phyloP scores from a whole-genome alignment of 2,113 vertebrate genomes.

The Thryonomys swinderianus region DNA sequence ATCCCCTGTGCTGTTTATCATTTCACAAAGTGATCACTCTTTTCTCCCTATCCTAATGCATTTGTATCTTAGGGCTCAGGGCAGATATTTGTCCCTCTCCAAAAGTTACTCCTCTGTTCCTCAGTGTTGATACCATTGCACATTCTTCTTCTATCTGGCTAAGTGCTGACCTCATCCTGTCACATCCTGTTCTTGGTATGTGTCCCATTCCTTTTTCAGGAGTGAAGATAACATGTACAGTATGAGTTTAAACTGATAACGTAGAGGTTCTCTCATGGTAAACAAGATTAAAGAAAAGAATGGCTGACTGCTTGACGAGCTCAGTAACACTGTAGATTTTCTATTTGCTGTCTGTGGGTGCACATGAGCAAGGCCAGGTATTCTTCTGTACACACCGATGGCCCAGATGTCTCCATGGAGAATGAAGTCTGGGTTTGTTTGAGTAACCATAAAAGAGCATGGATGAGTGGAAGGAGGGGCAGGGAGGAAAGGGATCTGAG shows the following conservation, averaged over 20 bases:
- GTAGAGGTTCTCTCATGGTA: background rate
- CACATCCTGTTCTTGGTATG: background rate
- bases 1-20: background rate
- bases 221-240: background rate
- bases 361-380: background rate
- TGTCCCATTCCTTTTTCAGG: background rate
- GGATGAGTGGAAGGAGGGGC: background rate
- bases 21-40: background rate
- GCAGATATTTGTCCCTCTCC: background rate
- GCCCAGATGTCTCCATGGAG: background rate
- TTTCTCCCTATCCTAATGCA: background rate
- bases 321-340: background rate
- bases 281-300: background rate
- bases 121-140: background rate
- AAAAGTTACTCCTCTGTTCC: background rate
- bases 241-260: background rate
- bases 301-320: background rate
- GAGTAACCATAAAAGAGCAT: background rate
- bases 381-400: background rate
- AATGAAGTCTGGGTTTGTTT: constrained; percentile 5
- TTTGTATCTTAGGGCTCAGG: background rate
- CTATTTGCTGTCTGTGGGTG: background rate
- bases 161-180: background rate
- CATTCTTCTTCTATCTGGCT: background rate
- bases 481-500: background rate